These are phyloP conservation scores for Acanthosepion esculentum DNA, from an alignment of 2,888 invertebrate species.

Conservation along the genomic window DNA sequence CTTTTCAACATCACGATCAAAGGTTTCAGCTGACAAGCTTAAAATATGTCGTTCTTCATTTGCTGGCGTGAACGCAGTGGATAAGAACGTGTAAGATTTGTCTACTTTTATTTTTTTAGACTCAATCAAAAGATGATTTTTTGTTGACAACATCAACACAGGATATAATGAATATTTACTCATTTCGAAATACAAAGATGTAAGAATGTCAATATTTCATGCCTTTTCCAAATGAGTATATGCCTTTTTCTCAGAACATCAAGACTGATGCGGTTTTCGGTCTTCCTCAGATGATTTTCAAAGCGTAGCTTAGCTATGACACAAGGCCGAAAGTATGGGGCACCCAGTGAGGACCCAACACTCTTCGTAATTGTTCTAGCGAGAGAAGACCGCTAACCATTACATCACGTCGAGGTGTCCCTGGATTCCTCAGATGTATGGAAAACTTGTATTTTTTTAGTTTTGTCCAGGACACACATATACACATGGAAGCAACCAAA, in stretches of 20 bases:
- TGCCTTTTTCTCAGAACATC: neutral
- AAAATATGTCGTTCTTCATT: neutral
- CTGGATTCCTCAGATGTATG: too few relatives aligned
- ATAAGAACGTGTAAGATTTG: neutral
- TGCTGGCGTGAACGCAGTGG: neutral
- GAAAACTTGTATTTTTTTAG: too few relatives aligned
- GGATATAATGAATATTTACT: neutral
- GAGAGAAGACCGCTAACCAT: too few relatives aligned
- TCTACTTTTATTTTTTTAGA: neutral
- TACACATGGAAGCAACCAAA: neutral
- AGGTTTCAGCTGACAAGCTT: neutral
- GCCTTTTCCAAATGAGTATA: too few relatives aligned
- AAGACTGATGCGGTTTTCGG: neutral
- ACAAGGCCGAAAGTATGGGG: too few relatives aligned
- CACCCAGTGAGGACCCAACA: too few relatives aligned
- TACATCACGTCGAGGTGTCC: too few relatives aligned
- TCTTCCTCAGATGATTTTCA: too few relatives aligned
- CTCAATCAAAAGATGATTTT: neutral
- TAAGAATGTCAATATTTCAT: neutral
- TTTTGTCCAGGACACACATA: neutral
- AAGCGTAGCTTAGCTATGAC: too few relatives aligned
- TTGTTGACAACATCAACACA: neutral
- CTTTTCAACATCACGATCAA: neutral
- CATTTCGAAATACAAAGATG: neutral
- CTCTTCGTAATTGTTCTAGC: too few relatives aligned